A percentile compares a stretch with the other conserved stretches of the same genome.
Evolutionary conservation across 1,140 invertebrate species (phyloP).

Genomic region (Saccostrea cuccullata): DNA sequence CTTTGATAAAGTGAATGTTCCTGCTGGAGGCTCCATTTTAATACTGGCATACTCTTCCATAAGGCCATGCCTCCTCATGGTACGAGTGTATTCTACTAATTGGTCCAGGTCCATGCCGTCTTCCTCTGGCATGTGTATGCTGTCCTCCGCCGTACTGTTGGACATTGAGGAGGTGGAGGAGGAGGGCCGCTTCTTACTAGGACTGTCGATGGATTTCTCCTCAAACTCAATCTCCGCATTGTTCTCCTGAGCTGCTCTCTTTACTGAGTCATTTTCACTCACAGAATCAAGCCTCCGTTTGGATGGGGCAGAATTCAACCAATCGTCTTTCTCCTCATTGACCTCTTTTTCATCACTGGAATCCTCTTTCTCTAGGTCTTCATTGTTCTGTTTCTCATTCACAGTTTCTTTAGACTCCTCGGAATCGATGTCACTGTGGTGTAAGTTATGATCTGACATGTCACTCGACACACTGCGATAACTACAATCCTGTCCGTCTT

Average conservation of each 20-base stretch:
- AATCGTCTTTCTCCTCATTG: conserved; percentile 65
- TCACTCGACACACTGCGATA: conserved; percentile 68
- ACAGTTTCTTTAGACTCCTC: conserved; percentile 80
- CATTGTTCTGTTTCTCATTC: conserved; percentile 77
- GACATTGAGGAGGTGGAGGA: conserved; percentile 58
- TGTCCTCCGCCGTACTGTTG: conserved; percentile 69
- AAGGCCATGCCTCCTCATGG: conserved; percentile 88
- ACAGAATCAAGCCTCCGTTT: conserved; percentile 66
- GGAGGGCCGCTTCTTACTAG: conserved; percentile 67
- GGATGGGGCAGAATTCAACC: conserved; percentile 31
- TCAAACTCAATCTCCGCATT: conserved; percentile 41
- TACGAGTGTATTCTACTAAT: conserved; percentile 87
- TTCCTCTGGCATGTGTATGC: conserved; percentile 74
- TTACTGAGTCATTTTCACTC: conserved; percentile 55
- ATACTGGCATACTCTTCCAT: conserved; percentile 89
- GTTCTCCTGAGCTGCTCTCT: conserved; percentile 50
- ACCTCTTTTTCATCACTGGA: conserved; percentile 68
- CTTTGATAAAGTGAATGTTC: conserved; percentile 82
- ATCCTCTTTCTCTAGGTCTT: conserved; percentile 73
- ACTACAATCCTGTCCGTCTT: conserved; percentile 41
- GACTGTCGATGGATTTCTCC: conserved; percentile 56
- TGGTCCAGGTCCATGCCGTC: conserved; percentile 85
- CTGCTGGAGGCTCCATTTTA: conserved; percentile 88
- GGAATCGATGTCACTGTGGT: conserved; percentile 76
- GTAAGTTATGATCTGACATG: conserved; percentile 61